Evolutionary conservation across 2,888 invertebrate species (phyloP).

Genomic region (Sinhomidia bicolor): DNA sequence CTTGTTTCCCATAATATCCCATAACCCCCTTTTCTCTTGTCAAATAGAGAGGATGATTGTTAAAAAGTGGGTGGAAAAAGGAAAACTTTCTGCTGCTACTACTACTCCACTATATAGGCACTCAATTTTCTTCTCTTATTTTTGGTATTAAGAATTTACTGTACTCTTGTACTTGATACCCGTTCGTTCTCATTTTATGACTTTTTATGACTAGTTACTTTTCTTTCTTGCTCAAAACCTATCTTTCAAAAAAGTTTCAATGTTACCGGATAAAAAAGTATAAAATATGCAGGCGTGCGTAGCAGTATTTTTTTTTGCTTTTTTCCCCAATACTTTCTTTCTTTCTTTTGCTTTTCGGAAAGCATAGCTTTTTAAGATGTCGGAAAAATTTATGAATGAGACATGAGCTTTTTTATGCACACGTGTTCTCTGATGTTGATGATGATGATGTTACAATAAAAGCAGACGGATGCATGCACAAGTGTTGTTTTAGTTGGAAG

Average conservation of each 20-base stretch:
- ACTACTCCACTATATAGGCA: background rate
- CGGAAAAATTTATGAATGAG: conserved; percentile 33
- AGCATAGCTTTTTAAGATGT: conserved; percentile 15
- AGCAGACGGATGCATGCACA: too few relatives aligned
- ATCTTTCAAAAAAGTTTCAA: conserved; percentile 30
- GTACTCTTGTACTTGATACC: background rate
- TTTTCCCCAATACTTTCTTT: too few relatives aligned
- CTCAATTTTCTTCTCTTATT: too few relatives aligned
- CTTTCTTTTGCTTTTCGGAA: background rate
- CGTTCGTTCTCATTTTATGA: background rate
- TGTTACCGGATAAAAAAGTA: conserved; percentile 23
- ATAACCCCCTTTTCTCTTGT: background rate
- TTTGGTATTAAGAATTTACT: background rate
- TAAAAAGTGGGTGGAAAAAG: background rate
- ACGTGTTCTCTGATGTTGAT: background rate
- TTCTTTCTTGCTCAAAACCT: background rate
- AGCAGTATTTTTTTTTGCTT: background rate
- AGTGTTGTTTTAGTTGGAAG: too few relatives aligned
- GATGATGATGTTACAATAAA: background rate
- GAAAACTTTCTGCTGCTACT: background rate
- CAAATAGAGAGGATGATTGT: conserved; percentile 15
- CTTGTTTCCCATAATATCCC: conserved; percentile 19
- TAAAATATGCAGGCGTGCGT: conserved; percentile 29
- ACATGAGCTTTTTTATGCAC: conserved; percentile 25
- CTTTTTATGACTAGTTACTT: background rate